Evolutionary conservation across 2,797 vertebrate genomes (phyloP).

Genomic region (Helostoma temminkii): DNA sequence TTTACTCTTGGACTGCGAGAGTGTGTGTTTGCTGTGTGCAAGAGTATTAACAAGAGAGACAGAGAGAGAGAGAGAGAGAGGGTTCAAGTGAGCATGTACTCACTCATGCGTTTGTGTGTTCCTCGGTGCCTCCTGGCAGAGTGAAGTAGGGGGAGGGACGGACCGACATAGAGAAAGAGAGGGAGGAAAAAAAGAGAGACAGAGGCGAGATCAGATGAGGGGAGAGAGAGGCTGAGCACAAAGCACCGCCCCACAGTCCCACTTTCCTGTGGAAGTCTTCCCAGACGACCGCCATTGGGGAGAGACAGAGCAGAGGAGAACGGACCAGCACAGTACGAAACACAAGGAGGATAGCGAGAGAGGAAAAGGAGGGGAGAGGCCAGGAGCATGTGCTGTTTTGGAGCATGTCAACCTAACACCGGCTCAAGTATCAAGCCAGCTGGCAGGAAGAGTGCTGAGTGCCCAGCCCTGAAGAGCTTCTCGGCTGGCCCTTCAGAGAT

Average conservation of each 20-base stretch:
- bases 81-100: slow-evolving; percentile 71
- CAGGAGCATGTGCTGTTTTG: slow-evolving; percentile 77
- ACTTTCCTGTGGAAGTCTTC: slow-evolving; percentile 87
- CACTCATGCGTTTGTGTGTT: slow-evolving; percentile 68
- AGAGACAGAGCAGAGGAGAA: slow-evolving; percentile 75
- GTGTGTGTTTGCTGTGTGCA: slow-evolving; percentile 79
- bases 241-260: slow-evolving; percentile 85
- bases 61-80: slow-evolving; percentile 31
- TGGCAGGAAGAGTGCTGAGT: slow-evolving; percentile 76
- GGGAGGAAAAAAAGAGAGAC: slow-evolving; percentile 74
- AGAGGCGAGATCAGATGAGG: slow-evolving; percentile 85
- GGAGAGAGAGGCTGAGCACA: slow-evolving; percentile 81
- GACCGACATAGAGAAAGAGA: slow-evolving; percentile 70
- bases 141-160: slow-evolving; percentile 79
- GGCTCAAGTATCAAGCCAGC: slow-evolving; percentile 81
- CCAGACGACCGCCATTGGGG: slow-evolving; percentile 85
- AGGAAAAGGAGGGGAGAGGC: slow-evolving; percentile 66
- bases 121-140: slow-evolving; percentile 81
- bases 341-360: slow-evolving; percentile 52
- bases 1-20: slow-evolving; percentile 80
- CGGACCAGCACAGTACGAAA: slow-evolving; percentile 72
- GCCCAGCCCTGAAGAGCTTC: slow-evolving; percentile 72
- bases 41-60: slow-evolving; percentile 79
- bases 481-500: slow-evolving; percentile 63
- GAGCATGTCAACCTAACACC: slow-evolving; percentile 80